Evolutionary conservation across 2,888 invertebrate genomes (phyloP).

Genomic region (Scaptomyza flava): DNA sequence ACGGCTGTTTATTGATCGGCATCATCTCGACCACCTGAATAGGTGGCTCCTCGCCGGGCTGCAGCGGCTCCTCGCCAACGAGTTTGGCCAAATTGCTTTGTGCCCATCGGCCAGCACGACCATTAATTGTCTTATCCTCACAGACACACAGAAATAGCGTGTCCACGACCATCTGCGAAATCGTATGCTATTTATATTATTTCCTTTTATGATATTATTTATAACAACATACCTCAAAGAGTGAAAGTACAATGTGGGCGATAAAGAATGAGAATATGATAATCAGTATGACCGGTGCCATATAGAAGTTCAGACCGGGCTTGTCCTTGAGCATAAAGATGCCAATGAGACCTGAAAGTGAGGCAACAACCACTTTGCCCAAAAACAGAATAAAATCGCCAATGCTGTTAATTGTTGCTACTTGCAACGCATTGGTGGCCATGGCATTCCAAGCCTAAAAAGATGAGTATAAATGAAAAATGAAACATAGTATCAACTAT

Average conservation of each 20-base stretch:
- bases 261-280: conserved; percentile 95
- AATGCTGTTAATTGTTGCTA: conserved; percentile 95
- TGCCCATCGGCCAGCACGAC: conserved; percentile 88
- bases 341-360: conserved; percentile 91
- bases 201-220: fast-evolving
- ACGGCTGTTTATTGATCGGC: conserved; percentile 84
- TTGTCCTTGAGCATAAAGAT: conserved; percentile 91
- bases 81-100: conserved; percentile 87
- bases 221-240: conserved; percentile 91
- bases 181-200: background rate
- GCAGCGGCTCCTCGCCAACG: conserved; percentile 85
- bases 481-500: background rate
- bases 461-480: background rate
- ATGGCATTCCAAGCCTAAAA: conserved; percentile 93
- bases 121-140: conserved; percentile 94
- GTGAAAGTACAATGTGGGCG: conserved; percentile 95
- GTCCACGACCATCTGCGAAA: conserved; percentile 94
- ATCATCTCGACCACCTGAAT: conserved; percentile 84
- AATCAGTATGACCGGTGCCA: conserved; percentile 93
- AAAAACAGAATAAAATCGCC: conserved; percentile 97
- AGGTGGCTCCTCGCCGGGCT: conserved; percentile 83
- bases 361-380: conserved; percentile 91
- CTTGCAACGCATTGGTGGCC: conserved; percentile 92
- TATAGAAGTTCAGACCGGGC: conserved; percentile 91
- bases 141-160: conserved; percentile 97